Conservation (phyloP, 1,140 invertebrate genomes). For the Drosophila seguyi region DNA sequence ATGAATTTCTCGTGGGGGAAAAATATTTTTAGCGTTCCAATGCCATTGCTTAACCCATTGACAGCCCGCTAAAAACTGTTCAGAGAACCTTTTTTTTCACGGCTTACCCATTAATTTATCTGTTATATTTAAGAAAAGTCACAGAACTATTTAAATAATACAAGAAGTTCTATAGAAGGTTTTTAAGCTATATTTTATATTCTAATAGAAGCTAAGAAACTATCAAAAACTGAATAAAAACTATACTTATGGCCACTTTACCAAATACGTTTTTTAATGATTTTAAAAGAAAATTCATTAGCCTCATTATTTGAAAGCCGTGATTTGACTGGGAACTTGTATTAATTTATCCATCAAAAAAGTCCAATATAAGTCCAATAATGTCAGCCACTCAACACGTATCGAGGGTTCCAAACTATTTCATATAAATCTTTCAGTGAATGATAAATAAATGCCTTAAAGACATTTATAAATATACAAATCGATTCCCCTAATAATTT, state of each 20-base stretch:
- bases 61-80: not conserved
- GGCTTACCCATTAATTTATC: not conserved
- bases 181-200: no score
- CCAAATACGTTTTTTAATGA: no score
- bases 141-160: not conserved
- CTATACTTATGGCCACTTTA: no score
- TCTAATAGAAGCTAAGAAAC: no score
- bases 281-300: no score
- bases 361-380: conserved; percentile 2
- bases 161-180: not conserved
- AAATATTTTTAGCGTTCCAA: conserved; percentile 16
- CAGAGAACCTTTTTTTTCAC: not conserved
- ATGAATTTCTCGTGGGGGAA: conserved; percentile 35
- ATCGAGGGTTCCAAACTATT: not conserved
- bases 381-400: not conserved
- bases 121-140: not conserved
- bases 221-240: no score
- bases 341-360: no score
- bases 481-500: not conserved
- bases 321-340: not conserved
- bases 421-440: conserved; percentile 14
- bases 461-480: conserved; percentile 11
- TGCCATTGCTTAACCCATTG: conserved; percentile 26
- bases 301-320: not conserved
- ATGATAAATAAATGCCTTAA: conserved; percentile 10